Evolutionary conservation across 2,888 invertebrate species (phyloP), one percentile per base, ranked within the genome.

Genomic region (Rhagium mordax): DNA sequence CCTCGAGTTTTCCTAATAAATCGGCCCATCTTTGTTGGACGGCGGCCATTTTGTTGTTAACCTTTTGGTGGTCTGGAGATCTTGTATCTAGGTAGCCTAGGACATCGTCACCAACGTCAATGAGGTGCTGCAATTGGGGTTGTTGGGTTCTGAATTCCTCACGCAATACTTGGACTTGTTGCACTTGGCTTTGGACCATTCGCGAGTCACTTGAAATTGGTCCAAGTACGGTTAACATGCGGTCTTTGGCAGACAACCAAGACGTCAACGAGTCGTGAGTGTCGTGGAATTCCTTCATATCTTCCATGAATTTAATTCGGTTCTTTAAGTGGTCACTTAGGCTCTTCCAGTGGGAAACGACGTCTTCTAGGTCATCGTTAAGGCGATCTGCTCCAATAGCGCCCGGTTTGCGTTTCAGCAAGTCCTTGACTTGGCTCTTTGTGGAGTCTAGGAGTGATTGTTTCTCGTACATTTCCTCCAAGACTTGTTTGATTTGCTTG

Each of bases 171-270:
- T 97, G 95, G 2, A 95, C 94, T 91, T 97, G 97, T 85, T 98
- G 97, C 16, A 98, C 95, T 90, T 98, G 98, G 47, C 96, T 97
- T 85, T 96, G 95, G 2, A 98, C 96, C 94, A 98, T 96, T 68
- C 97, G 91, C 0, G 98, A 96, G 88, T 99, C 98, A 0, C 97
- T 96, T 0, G 98, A 97, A 83, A 99, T 97, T 0, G 98, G 98
- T 16, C 98, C 98, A 0, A 99, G 90, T 0, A 98, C 98, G 0
- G 95, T 93, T 88, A 99, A 90, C 98, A 99, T 98, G 81, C 96
- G 94, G 83, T 98, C 98, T 88, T 99, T 99, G 79, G 96, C 95
- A 27, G 91, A 91, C 55, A 98, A 90, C 98, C 98, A 99, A 70
- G 93, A 93, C 6, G 93, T 91, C 70, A 98, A 89, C 78, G 93